Percentiles rank a stretch among this genome's conserved stretches.
phyloP scores from a whole-genome alignment of 2,797 vertebrate genomes.

The Silurus lanzhouensis region DNA sequence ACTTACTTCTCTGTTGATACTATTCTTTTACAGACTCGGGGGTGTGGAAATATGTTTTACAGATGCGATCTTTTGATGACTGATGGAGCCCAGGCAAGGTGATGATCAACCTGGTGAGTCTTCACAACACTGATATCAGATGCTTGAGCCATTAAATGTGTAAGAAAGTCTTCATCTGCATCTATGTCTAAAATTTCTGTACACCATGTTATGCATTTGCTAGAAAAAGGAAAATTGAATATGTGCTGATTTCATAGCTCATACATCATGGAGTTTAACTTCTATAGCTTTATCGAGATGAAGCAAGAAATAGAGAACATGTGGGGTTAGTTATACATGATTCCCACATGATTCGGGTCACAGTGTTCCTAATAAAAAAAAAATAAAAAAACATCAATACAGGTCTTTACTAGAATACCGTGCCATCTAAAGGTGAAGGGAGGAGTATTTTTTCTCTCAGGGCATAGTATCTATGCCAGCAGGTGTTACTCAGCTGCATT shows the following conservation, averaged over 20 bases:
- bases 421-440: not conserved
- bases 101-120: constrained; percentile 21
- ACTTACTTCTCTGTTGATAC: not conserved
- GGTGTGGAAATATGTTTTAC: constrained; percentile 45
- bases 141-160: not conserved
- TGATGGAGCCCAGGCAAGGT: constrained; percentile 38
- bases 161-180: constrained; percentile 4
- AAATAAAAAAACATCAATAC: not conserved
- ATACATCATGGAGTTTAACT: constrained; percentile 28
- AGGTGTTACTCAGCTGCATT: constrained; percentile 48
- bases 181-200: not conserved
- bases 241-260: constrained; percentile 44
- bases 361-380: not conserved
- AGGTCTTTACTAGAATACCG: constrained; percentile 7
- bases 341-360: not conserved
- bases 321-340: constrained; percentile 28
- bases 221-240: constrained; percentile 14
- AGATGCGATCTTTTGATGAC: constrained; percentile 31
- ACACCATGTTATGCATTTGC: constrained; percentile 20
- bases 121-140: constrained; percentile 20
- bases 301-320: constrained; percentile 1
- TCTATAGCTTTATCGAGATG: constrained; percentile 26
- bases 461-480: constrained; percentile 28
- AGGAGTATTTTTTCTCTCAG: constrained; percentile 4
- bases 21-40: constrained; percentile 30